Percentiles rank a stretch among this genome's conserved stretches.
Conservation (phyloP, 2,888 invertebrate species). For the Frankliniella fusca region DNA sequence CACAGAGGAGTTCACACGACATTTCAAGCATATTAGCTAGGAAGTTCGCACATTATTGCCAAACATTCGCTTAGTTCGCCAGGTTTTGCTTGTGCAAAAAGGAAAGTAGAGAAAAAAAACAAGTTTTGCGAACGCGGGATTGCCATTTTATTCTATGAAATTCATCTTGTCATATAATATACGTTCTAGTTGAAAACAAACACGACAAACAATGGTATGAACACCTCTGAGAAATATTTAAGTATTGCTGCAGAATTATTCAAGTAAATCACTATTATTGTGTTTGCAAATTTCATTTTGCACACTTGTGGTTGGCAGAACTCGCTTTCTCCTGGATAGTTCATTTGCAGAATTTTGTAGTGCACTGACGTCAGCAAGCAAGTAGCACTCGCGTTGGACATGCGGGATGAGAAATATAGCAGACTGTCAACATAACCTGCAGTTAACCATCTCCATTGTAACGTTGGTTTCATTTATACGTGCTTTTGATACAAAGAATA, state of each 20-base stretch:
- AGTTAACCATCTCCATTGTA: too few relatives aligned
- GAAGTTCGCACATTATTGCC: conserved; percentile 10
- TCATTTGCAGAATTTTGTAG: conserved; percentile 10
- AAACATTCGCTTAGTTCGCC: conserved; percentile 7
- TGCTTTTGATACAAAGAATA: too few relatives aligned
- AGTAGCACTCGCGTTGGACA: not conserved
- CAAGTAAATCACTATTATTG: not conserved
- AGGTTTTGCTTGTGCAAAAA: conserved; percentile 26
- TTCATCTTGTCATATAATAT: not conserved
- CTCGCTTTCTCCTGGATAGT: not conserved
- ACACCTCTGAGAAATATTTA: not conserved
- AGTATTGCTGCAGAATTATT: not conserved
- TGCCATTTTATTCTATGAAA: not conserved
- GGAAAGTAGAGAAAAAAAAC: conserved; percentile 25
- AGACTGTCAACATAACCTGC: too few relatives aligned
- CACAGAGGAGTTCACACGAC: not conserved
- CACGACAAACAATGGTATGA: not conserved
- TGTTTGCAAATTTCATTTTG: conserved; percentile 8
- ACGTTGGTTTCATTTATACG: too few relatives aligned
- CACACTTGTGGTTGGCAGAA: conserved; percentile 17
- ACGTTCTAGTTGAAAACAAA: not conserved
- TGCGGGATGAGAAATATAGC: too few relatives aligned
- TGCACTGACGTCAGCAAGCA: not conserved
- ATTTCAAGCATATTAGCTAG: conserved; percentile 2
- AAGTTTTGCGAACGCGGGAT: not conserved